Base-by-base conservation (phyloP, 1,140 invertebrate genomes). In the Bombus picipes region DNA sequence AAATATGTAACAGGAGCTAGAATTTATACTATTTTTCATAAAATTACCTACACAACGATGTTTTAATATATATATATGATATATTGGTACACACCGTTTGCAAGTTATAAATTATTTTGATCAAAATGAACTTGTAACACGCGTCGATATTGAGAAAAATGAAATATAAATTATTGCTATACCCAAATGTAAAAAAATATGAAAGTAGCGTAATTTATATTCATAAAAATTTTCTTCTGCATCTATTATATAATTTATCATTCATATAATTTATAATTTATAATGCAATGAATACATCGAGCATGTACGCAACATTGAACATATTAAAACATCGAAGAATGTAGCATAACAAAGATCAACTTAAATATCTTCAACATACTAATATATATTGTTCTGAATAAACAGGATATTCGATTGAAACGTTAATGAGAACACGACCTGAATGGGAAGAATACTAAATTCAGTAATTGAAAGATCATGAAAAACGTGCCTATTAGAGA, bases 381-480 rank as follows among this genome's bases (percentile, higher is more conserved):
- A 39, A 72, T 80, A 80, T 85, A 80, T 68, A 85, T 32, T 22
- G 32, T 72, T 62, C 39, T 72, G 76, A 37, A 43, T 72, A 73
- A 71, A 72, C 39, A 37, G 68, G 72, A 39, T 73, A 72, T 80
- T 22, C 71, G 34, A n/a, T 72, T 68, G 13, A 70, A n/a, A 83
- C 22, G 22, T 62, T 72, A 59, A 80, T 78, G 37, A 79, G 59
- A 85, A 85, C 53, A 28, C 57, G 68, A 66, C 34, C 53, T 77
- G 77, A 57, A 85, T 57, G 79, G 68, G 57, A 80, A 80, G 83
- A 80, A 80, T 85, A 80, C 68, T 85, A 85, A 85, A 80, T 72
- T 85, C 66, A 80, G 43, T 65, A 47, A 80, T 53, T 41, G 28
- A 83, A 78, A 83, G 43, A 68, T 72, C 15, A 57, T 73, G 32